Conservation (phyloP, 2,888 invertebrate genomes). For the Piscicola geometra region DNA sequence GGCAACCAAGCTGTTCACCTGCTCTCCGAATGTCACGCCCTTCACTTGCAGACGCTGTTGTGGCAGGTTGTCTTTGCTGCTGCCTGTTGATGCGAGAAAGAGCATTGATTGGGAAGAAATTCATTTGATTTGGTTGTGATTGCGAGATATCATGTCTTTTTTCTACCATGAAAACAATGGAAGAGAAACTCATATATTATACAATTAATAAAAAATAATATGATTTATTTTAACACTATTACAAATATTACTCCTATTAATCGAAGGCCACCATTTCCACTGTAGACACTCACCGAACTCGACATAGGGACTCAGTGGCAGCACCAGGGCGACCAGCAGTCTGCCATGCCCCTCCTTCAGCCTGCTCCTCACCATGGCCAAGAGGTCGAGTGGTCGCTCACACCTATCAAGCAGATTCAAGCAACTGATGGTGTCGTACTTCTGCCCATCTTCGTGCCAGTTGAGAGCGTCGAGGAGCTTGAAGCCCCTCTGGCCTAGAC, state of each 20-base stretch:
- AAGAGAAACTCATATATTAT: no score
- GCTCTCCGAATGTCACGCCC: slow-evolving; percentile 61
- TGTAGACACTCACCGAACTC: slow-evolving; percentile 60
- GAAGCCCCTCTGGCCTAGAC: slow-evolving; percentile 64
- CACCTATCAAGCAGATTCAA: slow-evolving; percentile 91
- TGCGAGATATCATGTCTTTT: no score
- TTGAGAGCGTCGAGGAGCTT: slow-evolving; percentile 69
- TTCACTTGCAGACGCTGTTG: slow-evolving; percentile 52
- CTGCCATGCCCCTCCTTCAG: slow-evolving; percentile 67
- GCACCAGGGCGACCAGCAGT: slow-evolving; percentile 75
- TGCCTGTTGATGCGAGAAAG: no score
- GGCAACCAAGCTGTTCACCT: slow-evolving; percentile 69
- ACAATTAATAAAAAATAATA: no score
- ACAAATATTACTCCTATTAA: no score
- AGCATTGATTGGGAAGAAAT: no score
- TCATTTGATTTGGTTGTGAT: no score
- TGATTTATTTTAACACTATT: no score
- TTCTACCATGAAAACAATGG: no score
- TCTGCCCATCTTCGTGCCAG: slow-evolving; percentile 59
- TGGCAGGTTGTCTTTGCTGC: slow-evolving; percentile 42
- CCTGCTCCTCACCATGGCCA: slow-evolving; percentile 69
- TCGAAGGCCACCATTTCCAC: no score
- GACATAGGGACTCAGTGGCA: slow-evolving; percentile 90
- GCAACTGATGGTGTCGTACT: slow-evolving; percentile 76
- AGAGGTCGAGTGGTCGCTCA: slow-evolving; percentile 73